Conservation (phyloP, 2,888 invertebrate genomes). For the Neoascia interrupta region DNA sequence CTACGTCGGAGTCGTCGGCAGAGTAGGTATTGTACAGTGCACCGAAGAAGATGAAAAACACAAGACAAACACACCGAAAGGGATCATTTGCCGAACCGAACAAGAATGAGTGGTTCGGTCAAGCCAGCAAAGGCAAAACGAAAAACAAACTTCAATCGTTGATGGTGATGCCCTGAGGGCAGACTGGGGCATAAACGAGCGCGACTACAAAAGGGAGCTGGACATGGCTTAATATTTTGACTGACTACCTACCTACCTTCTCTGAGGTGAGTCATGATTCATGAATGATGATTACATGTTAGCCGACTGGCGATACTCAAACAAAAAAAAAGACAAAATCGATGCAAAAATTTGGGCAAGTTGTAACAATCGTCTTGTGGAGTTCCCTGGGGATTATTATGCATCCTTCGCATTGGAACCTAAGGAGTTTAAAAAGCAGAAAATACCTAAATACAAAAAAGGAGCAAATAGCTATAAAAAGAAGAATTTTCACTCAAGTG, state of each 20-base stretch:
- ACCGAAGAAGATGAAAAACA: slow-evolving; percentile 32
- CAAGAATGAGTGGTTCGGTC: slow-evolving; percentile 50
- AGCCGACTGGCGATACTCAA: too few relatives aligned
- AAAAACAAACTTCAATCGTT: slow-evolving; percentile 51
- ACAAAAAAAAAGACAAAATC: slow-evolving; percentile 34
- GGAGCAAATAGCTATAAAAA: slow-evolving; percentile 2
- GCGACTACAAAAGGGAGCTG: slow-evolving; percentile 23
- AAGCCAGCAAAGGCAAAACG: slow-evolving; percentile 18
- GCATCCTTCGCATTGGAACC: slow-evolving; percentile 4
- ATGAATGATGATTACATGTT: too few relatives aligned
- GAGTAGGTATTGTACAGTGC: neutral
- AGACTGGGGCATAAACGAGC: slow-evolving; percentile 18
- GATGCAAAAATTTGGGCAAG: too few relatives aligned
- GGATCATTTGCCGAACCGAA: slow-evolving; percentile 51
- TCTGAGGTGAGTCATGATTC: too few relatives aligned
- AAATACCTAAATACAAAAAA: neutral
- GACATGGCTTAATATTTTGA: slow-evolving; percentile 16
- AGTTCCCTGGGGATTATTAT: too few relatives aligned
- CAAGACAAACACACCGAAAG: slow-evolving; percentile 36
- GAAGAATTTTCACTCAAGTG: slow-evolving; percentile 3
- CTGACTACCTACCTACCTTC: slow-evolving; percentile 10
- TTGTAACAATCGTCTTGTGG: too few relatives aligned
- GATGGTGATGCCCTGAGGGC: slow-evolving; percentile 27
- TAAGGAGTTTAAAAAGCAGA: neutral
- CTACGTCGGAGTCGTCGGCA: neutral